Evolutionary conservation across 2,888 invertebrate genomes (phyloP), one percentile per base, ranked within the genome.

Genomic region (Sinopyrophorus schimmeli): DNA sequence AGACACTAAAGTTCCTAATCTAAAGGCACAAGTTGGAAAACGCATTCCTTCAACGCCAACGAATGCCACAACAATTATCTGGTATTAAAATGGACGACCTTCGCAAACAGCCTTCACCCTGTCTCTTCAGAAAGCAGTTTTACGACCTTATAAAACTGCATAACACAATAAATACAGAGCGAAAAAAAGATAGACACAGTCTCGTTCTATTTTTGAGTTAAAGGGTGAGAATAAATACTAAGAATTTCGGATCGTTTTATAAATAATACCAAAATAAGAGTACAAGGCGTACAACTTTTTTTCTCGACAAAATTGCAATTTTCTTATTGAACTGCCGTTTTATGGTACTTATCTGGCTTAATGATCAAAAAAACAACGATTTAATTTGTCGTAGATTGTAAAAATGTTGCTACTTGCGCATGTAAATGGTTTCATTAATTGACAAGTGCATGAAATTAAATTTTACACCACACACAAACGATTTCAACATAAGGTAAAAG

Each of bases 31-130:
- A 15, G 21, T 37, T 26, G 7, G 24, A 26, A 14, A 10, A 30
- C 44, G 28, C 44, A 44, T 44, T 44, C 44, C 30, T 28, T 38
- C 44, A 31, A 38, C 43, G 43, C 42, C 42, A 35, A 28, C 53
- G 35, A 51, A 54, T 47, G 47, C 51, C 53, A 48, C 34, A 17
- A 47, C 51, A 48, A 53, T 53, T 44, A 48, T 53, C 48, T 54
- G 23, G 40, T 52, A 47, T 54, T 52, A 54, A 54, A 49, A 43
- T 38, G 30, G 26, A 49, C 42, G 49, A 38, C 41, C 49, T 48
- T 50, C 44, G 41, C 46, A 17, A 39, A 27, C 51, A 56, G 32
- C 56, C 56, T 56, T 56, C 56, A 56, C 56, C 56, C 56, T 56
- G 56, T 52, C 49, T 51, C 39, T 47, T 37, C 47, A 43, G 43